Conservation (phyloP, 1,140 invertebrate genomes). For the Trichonephila clavata region DNA sequence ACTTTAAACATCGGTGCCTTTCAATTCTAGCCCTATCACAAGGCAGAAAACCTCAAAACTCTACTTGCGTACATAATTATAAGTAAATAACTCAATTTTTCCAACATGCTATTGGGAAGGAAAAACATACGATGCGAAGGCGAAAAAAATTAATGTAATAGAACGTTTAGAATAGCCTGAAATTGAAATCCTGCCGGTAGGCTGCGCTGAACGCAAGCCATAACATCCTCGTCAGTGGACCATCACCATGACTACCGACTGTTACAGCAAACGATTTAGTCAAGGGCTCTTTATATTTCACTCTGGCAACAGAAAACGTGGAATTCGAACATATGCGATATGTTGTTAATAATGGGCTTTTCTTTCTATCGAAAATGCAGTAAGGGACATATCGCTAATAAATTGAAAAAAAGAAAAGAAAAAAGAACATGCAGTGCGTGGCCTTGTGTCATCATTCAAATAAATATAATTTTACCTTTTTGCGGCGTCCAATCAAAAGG, state of each 20-base stretch:
- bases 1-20: not conserved
- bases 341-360: constrained; percentile 38
- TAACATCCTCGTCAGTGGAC: constrained; percentile 40
- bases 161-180: constrained; percentile 14
- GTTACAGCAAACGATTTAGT: constrained; percentile 26
- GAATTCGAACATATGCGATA: constrained; percentile 41
- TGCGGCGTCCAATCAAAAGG: constrained; percentile 45
- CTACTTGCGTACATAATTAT: constrained; percentile 20
- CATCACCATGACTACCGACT: constrained; percentile 41
- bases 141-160: not conserved
- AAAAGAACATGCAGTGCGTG: not conserved
- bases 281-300: constrained; percentile 27
- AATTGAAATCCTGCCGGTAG: constrained; percentile 12
- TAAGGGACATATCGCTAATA: constrained; percentile 29
- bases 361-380: not conserved
- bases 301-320: constrained; percentile 37
- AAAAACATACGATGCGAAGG: not conserved
- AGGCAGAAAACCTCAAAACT: not conserved
- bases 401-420: constrained; percentile 37
- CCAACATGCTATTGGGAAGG: constrained; percentile 9
- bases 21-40: not conserved
- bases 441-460: constrained; percentile 46
- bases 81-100: constrained; percentile 54
- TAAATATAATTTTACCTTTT: constrained; percentile 34
- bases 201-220: not conserved